Percentiles rank a stretch among this genome's conserved stretches.
Evolutionary conservation across 2,888 invertebrate species (phyloP).

Genomic region (Folsomia manolachei): DNA sequence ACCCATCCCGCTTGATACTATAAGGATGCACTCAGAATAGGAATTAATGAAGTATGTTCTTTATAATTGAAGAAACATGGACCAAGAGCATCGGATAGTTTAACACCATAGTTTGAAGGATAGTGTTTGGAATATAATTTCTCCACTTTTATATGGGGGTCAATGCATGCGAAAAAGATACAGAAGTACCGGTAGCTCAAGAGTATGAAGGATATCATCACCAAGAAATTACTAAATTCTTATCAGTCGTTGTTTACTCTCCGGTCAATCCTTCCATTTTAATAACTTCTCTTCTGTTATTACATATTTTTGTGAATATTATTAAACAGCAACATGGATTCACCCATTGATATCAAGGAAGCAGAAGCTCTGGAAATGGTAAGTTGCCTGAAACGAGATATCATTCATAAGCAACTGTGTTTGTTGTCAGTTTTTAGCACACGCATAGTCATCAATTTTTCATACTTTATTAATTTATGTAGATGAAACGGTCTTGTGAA

Average conservation of each 20-base stretch:
- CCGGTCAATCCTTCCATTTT: background rate
- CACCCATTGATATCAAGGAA: background rate
- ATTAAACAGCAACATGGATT: background rate
- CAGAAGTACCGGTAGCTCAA: background rate
- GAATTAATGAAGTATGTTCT: no score
- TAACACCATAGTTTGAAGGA: no score
- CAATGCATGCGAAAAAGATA: no score
- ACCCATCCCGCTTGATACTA: no score
- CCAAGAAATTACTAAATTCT: background rate
- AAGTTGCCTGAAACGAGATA: no score
- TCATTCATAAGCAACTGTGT: no score
- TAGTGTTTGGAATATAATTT: no score
- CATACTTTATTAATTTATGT: conserved; percentile 8
- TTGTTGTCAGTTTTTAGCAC: background rate
- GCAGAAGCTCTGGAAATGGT: background rate
- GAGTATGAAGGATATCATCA: background rate
- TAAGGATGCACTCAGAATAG: no score
- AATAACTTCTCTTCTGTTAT: no score
- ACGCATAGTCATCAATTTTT: background rate
- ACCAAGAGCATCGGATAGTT: no score
- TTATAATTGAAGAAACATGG: no score
- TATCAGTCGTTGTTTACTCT: background rate
- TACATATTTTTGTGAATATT: no score
- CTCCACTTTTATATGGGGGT: background rate
- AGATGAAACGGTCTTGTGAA: conserved; percentile 27